Conservation (phyloP, 2,888 invertebrate genomes). For the Alloscopus bannaensis region DNA sequence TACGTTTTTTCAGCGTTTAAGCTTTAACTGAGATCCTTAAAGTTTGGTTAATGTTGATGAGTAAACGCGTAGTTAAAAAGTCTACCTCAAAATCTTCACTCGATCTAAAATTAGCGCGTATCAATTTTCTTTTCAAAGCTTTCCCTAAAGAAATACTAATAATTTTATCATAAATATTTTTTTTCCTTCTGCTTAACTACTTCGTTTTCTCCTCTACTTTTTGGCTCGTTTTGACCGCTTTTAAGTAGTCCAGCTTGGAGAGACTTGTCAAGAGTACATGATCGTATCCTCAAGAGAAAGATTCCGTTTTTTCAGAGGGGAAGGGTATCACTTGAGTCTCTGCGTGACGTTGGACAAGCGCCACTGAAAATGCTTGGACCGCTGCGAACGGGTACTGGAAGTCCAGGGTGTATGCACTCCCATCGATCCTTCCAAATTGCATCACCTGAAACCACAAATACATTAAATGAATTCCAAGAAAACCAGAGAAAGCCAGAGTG, state of each 20-base stretch:
- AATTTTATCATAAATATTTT: background rate
- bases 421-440: slow-evolving; percentile 99
- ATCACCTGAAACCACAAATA: slow-evolving; percentile 84
- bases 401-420: slow-evolving; percentile 98
- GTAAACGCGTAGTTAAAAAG: too few species aligned
- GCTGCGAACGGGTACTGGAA: slow-evolving; percentile 99
- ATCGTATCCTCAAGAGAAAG: slow-evolving; percentile 33
- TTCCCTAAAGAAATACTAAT: background rate
- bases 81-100: too few species aligned
- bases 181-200: background rate
- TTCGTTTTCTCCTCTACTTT: too few species aligned
- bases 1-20: background rate
- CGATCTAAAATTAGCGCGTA: background rate
- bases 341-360: slow-evolving; percentile 97
- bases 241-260: background rate
- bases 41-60: too few species aligned
- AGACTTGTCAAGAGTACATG: slow-evolving; percentile 31
- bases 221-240: background rate
- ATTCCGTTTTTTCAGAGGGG: slow-evolving; percentile 28
- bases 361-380: slow-evolving; percentile 98
- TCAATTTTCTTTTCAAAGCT: background rate
- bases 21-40: too few species aligned
- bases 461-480: background rate
- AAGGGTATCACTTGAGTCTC: slow-evolving; percentile 84
- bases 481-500: background rate